Base-by-base conservation (phyloP, 1,140 invertebrate genomes). In the Aphelenchoides fujianensis region DNA sequence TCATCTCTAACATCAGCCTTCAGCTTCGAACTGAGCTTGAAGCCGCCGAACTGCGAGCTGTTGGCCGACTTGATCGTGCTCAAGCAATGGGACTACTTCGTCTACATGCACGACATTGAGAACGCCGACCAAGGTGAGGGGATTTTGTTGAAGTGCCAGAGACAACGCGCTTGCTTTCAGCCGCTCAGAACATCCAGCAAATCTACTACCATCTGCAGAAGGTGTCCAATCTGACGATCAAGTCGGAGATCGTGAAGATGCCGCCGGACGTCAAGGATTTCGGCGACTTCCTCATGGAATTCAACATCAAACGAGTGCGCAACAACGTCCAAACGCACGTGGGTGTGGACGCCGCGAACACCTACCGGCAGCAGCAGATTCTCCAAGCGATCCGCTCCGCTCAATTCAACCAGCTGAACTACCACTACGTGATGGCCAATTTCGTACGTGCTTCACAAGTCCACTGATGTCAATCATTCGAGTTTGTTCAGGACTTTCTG, bases 401-500 rank as follows among this genome's bases (percentile, higher is more conserved):
- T 28, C 82, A 84, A 68, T 84, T 83, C 63, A 83, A 81, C 59
- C 82, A 83, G 63, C 69, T 67, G 3, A 74, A 83, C 30, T 83
- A 83, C 66, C 82, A 83, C 62, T 83, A 84, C 66, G 74, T 83
- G 35, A 75, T 82, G 0, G 76, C 71, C 19, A 84, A 82, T 66
- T 82, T 74, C 64, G 74, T 78, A 27, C 71, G 74, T 74, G 2
- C 36, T 37, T 37, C 23, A 34, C 52, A 27, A 53, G 1, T 23
- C 19, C 41, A 53, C 19, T 27, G 19, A 53, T 53, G 52, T n/a
- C n/a, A n/a, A n/a, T n/a, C n/a, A n/a, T 59, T 63, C 23, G 19
- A 68, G 28, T 70, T 34, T 12, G 19, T 84, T 57, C 36, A 82
- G 76, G 81, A 79, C 41, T 85, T 85, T 73, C 79, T 77, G 19